Evolutionary conservation across 2,113 vertebrate genomes (phyloP).

Genomic region (human (Homo sapiens)): GRCh38 chr18:47613501-47614000

Average conservation of each 20-base stretch:
- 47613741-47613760: not conserved
- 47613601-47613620: not conserved
- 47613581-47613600: constrained; percentile 46
- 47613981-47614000: not conserved
- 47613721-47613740: fast-evolving
- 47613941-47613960: not conserved
- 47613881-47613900: not conserved
- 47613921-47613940: not conserved
- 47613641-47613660: not conserved
- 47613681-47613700: not conserved
- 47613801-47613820: not conserved
- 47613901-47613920: too few relatives aligned
- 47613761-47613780: not conserved
- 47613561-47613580: not conserved
- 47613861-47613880: not conserved
- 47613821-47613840: not conserved
- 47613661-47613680: not conserved
- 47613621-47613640: not conserved
- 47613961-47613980: not conserved
- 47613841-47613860: not conserved
- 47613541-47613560: constrained; percentile 55
- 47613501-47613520: not conserved
- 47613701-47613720: fast-evolving
- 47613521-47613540: constrained; percentile 47
- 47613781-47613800: not conserved